Base-by-base conservation (phyloP, 2,888 invertebrate species). In the Mesoligia furuncula region DNA sequence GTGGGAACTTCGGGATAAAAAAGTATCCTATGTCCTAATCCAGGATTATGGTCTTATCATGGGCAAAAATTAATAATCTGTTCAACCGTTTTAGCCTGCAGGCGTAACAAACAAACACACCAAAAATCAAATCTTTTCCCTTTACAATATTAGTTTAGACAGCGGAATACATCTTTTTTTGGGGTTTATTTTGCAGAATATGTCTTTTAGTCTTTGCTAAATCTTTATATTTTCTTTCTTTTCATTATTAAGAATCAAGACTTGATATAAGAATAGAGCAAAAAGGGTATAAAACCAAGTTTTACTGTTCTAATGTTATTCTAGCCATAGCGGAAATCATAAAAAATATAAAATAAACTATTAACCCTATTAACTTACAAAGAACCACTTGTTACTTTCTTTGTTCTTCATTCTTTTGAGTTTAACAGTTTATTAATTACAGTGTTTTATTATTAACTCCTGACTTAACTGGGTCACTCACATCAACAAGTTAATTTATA, bases 401-500 rank as follows among this genome's bases (percentile, higher is more conserved):
- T 74, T 72, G 77, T 72, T 61, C 83, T 66, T 77, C 61, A 51
- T 82, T 82, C 36, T 74, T 65, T 57, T 73, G 3, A 62, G 69
- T 61, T 57, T 31, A 68, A 75, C 65, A 61, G 61, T 65, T 51
- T 81, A 70, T 69, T 74, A 77, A 74, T 74, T 85, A 82, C 82
- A 24, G 45, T 57, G 54, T 72, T 81, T 42, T 72, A 81, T 73
- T 77, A 73, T 75, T 48, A 70, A 73, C 69, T 64, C 39, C 31
- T 11, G 71, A 9, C 61, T 62, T 57, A 83, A 85, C 77, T 85
- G 20, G 83, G 83, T 85, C 85, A 61, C 73, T 13, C 48, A 73
- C 77, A 77, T 85, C 77, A 31, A 61, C 73, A 36, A 57, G 57
- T 72, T 65, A 74, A 85, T 77, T 77, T 85, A 85, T 78, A 62